phyloP scores from a whole-genome alignment of 2,888 invertebrate species.

The Watsonalla cultraria region DNA sequence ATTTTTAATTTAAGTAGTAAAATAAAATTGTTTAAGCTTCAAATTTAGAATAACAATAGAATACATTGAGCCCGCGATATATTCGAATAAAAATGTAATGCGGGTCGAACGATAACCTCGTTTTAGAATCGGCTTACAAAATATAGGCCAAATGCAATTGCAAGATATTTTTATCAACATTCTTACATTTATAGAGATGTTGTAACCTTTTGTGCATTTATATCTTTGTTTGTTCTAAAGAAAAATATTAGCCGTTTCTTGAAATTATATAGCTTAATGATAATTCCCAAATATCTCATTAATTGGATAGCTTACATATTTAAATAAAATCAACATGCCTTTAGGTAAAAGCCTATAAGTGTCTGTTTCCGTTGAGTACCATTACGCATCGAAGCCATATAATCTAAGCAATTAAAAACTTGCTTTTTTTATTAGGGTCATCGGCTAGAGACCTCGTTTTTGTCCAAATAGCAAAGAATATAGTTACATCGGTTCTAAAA shows the following conservation, averaged over 20 bases:
- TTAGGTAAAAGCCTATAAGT: no score
- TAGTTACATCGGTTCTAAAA: neutral
- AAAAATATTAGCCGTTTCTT: no score
- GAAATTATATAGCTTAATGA: no score
- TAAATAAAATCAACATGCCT: no score
- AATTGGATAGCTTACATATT: no score
- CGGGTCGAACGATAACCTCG: slow-evolving; percentile 1
- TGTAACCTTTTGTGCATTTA: neutral
- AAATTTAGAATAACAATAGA: neutral
- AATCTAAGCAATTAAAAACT: no score
- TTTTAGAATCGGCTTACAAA: neutral
- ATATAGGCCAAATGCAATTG: slow-evolving; percentile 2
- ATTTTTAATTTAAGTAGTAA: no score
- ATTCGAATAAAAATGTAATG: neutral
- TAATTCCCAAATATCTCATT: no score
- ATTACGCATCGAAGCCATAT: no score
- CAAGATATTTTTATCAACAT: neutral
- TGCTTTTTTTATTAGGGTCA: neutral
- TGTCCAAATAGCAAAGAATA: neutral
- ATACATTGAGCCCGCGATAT: neutral
- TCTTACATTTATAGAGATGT: neutral
- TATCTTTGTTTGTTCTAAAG: neutral
- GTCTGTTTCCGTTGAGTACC: no score
- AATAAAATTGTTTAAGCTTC: no score
- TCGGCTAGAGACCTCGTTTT: neutral